Evolutionary conservation across 2,888 invertebrate genomes (phyloP).

Genomic region (Malthinus seriepunctatus): DNA sequence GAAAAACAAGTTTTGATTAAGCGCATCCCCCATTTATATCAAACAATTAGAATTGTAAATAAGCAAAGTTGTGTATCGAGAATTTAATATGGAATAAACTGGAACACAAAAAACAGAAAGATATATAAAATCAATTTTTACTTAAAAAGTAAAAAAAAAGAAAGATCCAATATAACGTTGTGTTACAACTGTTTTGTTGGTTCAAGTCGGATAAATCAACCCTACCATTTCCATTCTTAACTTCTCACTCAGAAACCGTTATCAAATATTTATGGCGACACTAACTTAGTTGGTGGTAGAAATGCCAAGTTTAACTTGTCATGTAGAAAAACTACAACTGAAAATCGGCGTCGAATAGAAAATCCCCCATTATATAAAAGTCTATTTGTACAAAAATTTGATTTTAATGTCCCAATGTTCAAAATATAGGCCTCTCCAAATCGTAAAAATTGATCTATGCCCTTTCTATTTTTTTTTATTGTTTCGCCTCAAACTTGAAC

Average conservation of each 20-base stretch:
- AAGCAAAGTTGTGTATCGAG: too few species aligned
- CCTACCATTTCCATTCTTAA: slow-evolving; percentile 18
- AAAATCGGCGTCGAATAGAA: slow-evolving; percentile 5
- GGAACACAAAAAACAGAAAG: too few species aligned
- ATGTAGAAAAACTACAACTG: slow-evolving; percentile 15
- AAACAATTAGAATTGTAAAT: too few species aligned
- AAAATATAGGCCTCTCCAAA: too few species aligned
- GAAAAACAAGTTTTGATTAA: too few species aligned
- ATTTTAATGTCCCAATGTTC: too few species aligned
- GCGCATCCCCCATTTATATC: too few species aligned
- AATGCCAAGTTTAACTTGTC: slow-evolving; percentile 16
- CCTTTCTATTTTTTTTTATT: too few species aligned
- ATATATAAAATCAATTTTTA: slow-evolving; percentile 1
- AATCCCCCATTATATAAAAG: slow-evolving; percentile 1
- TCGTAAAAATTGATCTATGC: too few species aligned
- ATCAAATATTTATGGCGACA: slow-evolving; percentile 30
- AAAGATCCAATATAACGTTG: slow-evolving; percentile 11
- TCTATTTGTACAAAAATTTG: background rate
- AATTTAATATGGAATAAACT: too few species aligned
- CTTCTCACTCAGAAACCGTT: slow-evolving; percentile 29
- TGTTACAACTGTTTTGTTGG: slow-evolving; percentile 23
- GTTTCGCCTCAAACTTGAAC: too few species aligned
- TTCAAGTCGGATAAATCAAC: slow-evolving; percentile 24
- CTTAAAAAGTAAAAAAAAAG: slow-evolving; percentile 1
- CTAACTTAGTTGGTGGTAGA: slow-evolving; percentile 23